phyloP scores from a whole-genome alignment of 1,140 invertebrate genomes.

The Drosophila chauvacae region DNA sequence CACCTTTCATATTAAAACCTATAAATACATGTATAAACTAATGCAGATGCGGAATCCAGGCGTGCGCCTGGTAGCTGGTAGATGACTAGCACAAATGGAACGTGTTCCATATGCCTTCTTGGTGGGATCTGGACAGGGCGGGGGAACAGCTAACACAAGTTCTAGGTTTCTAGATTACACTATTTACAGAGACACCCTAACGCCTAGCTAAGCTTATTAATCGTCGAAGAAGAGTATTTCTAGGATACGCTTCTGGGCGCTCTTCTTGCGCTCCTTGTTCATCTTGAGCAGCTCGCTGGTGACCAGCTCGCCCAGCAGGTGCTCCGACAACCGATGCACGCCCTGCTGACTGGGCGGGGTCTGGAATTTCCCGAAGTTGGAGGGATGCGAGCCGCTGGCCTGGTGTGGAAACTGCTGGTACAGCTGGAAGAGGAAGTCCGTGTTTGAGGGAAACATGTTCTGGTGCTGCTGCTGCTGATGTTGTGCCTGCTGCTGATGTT shows the following conservation, averaged over 20 bases:
- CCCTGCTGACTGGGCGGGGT: conserved; percentile 62
- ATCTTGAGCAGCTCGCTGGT: conserved; percentile 83
- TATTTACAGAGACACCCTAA: conserved; percentile 50
- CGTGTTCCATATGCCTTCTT: conserved; percentile 61
- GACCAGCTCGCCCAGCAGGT: conserved; percentile 79
- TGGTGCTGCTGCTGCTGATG: conserved; percentile 67
- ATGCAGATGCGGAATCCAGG: conserved; percentile 27
- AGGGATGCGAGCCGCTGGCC: conserved; percentile 49
- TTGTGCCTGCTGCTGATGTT: conserved; percentile 38
- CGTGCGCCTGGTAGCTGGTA: conserved; percentile 2
- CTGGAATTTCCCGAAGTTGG: conserved; percentile 75
- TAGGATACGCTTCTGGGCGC: conserved; percentile 78
- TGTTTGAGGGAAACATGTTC: conserved; percentile 76
- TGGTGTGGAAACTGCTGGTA: conserved; percentile 81
- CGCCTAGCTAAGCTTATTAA: conserved; percentile 41
- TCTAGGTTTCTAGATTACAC: conserved; percentile 31
- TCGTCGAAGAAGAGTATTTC: conserved; percentile 84
- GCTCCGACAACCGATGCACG: conserved; percentile 75
- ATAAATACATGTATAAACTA: conserved; percentile 23
- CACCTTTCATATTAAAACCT: conserved; percentile 11
- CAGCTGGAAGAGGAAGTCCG: conserved; percentile 81
- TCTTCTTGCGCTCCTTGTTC: conserved; percentile 80
- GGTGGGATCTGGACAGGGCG: conserved; percentile 50
- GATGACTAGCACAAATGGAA: conserved; percentile 71
- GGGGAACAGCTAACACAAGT: conserved; percentile 26